A percentile compares a stretch with the other conserved stretches of the same genome.
These are phyloP conservation scores for Heliconius hortense DNA, from an alignment of 2,888 invertebrate species.

Conservation along the genomic window DNA sequence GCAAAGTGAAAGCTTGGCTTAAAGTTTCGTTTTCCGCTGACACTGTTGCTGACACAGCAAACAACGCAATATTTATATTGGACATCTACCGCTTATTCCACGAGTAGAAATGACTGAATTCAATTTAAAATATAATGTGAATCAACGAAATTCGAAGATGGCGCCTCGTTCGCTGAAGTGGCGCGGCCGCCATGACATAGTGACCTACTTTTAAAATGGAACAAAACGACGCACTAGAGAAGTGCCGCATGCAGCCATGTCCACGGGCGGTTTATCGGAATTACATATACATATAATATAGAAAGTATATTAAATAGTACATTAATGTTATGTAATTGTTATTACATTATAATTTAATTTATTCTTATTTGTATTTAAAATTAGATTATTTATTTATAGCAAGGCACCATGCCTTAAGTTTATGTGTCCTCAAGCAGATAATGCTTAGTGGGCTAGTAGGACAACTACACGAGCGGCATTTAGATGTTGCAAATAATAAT, in stretches of 20 bases:
- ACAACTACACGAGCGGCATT: constrained; percentile 57
- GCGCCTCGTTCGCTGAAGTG: constrained; percentile 69
- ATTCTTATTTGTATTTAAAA: background rate
- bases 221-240: constrained; percentile 59
- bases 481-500: constrained; percentile 57
- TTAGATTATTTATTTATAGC: constrained; percentile 33
- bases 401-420: constrained; percentile 31
- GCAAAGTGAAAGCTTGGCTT: constrained; percentile 73
- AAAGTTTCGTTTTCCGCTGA: constrained; percentile 64
- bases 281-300: constrained; percentile 48
- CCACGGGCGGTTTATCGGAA: constrained; percentile 46
- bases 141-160: constrained; percentile 76
- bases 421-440: constrained; percentile 45
- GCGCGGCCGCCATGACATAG: constrained; percentile 76
- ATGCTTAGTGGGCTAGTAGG: constrained; percentile 56
- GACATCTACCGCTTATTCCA: constrained; percentile 22
- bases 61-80: constrained; percentile 44
- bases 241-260: constrained; percentile 42
- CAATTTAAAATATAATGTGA: constrained; percentile 57
- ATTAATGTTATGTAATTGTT: background rate
- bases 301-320: constrained; percentile 1
- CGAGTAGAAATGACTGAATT: constrained; percentile 34
- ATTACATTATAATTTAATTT: background rate
- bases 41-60: constrained; percentile 45
- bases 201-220: constrained; percentile 81